Conservation (phyloP, 2,888 invertebrate genomes). For the Hemaris fuciformis region DNA sequence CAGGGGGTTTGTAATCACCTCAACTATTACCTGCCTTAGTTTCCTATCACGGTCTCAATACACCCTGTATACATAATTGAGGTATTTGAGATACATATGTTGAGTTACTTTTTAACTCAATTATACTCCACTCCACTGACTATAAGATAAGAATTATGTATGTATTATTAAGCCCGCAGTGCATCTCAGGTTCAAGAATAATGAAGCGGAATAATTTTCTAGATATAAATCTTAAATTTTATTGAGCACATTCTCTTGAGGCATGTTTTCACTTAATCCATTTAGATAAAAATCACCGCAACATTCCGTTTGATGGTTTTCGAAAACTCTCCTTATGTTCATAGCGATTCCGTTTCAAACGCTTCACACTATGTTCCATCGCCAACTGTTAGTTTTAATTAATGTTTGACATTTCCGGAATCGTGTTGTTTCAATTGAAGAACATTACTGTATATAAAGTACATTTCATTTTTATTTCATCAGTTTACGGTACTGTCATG, state of each 20-base stretch:
- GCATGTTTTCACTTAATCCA: conserved; percentile 60
- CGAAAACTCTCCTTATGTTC: conserved; percentile 42
- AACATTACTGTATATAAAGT: neutral
- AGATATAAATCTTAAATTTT: conserved; percentile 49
- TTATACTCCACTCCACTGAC: neutral
- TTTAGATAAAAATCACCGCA: conserved; percentile 60
- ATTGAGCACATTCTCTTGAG: conserved; percentile 43
- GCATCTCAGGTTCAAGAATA: neutral
- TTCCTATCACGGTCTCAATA: too few species aligned
- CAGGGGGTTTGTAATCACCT: too few species aligned
- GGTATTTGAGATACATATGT: neutral
- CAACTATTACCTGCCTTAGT: too few species aligned
- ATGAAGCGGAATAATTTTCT: conserved; percentile 18
- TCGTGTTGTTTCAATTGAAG: neutral
- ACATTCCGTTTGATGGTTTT: conserved; percentile 46
- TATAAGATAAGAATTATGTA: neutral
- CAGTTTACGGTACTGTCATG: neutral
- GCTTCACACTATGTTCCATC: neutral
- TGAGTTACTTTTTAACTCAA: neutral
- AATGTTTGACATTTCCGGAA: conserved; percentile 1
- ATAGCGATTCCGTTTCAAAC: conserved; percentile 22
- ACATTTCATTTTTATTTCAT: neutral
- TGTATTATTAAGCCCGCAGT: neutral
- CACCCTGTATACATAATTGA: neutral
- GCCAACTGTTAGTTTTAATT: conserved; percentile 1